Conservation (phyloP, 2,113 vertebrate genomes). For the Phalacrocorax carbo region DNA sequence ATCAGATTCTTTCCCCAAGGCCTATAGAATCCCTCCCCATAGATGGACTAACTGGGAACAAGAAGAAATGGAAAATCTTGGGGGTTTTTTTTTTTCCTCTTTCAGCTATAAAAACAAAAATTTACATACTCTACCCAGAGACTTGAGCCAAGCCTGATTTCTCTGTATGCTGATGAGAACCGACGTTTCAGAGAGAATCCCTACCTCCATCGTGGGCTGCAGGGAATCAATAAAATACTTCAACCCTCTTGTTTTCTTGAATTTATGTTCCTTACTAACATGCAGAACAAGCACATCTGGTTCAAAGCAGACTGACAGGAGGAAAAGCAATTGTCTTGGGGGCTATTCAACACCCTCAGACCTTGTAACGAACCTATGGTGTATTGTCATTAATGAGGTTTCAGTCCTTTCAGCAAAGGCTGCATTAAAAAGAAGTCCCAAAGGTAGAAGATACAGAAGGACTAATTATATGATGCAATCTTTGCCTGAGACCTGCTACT, state of each 20-base stretch:
- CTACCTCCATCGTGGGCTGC: neutral
- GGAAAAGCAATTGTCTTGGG: neutral
- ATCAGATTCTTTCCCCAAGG: neutral
- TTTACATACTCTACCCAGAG: neutral
- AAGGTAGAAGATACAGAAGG: neutral
- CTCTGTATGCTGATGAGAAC: neutral
- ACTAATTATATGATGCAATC: neutral
- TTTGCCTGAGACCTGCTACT: neutral
- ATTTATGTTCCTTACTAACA: neutral
- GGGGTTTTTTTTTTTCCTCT: neutral
- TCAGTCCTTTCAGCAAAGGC: neutral
- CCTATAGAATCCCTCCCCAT: neutral
- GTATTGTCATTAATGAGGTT: neutral
- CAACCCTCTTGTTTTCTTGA: neutral
- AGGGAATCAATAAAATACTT: neutral
- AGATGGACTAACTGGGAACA: neutral
- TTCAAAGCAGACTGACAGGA: neutral
- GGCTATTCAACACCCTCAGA: neutral
- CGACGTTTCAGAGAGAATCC: neutral
- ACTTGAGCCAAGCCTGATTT: neutral
- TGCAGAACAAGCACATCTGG: neutral
- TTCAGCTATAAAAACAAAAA: neutral
- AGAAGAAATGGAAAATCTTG: neutral
- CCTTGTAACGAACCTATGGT: neutral
- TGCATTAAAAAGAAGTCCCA: neutral